Evolutionary conservation across 1,140 invertebrate species (phyloP), one percentile per base, ranked within the genome.

Genomic region (Laupala kohalensis): DNA sequence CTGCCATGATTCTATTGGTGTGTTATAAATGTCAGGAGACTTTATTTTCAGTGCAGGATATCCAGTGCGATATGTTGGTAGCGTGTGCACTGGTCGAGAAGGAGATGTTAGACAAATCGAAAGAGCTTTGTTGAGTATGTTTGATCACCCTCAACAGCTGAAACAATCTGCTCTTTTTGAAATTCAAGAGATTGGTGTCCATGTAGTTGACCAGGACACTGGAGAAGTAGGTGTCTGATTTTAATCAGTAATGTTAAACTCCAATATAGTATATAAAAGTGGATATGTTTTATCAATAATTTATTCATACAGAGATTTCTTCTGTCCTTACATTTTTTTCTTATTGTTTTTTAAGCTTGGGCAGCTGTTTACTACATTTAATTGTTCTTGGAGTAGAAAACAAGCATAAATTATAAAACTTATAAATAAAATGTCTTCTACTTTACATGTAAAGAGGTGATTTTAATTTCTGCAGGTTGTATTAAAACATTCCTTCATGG

Each of bases 401-500:
- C n/a, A 24, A 53, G 73, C 69, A 25, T 30, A 64, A 67, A 53
- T 67, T 70, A 68, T 27, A 27, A 74, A 68, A 37, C 24, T 37
- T 26, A 37, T 26, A 9, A 28, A n/a, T n/a, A n/a, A n/a, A n/a
- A n/a, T 19, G 65, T 68, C 69, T 25, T 13, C 23, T 30, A 72
- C 63, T 73, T 71, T 67, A 74, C n/a, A 29, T 72, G 29, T 69
- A 64, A 15, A 64, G 73, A 69, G 73, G 71, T 63, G 25, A 69
- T 72, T 71, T 68, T 71, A 64, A 23, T 65, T 71, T 1, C 74
- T 75, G 64, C 74, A 83, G 81, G 72, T 78, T 23, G 24, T 87
- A 27, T 78, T 85, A 71, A 81, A 83, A 72, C 85, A 86, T 77
- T 83, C 81, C 29, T 89, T 86, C 74, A 88, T 87, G 81, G 85